A percentile compares a stretch with the other conserved stretches of the same genome.
Conservation (phyloP, 2,113 vertebrate species). For the Xenopus laevis region DNA sequence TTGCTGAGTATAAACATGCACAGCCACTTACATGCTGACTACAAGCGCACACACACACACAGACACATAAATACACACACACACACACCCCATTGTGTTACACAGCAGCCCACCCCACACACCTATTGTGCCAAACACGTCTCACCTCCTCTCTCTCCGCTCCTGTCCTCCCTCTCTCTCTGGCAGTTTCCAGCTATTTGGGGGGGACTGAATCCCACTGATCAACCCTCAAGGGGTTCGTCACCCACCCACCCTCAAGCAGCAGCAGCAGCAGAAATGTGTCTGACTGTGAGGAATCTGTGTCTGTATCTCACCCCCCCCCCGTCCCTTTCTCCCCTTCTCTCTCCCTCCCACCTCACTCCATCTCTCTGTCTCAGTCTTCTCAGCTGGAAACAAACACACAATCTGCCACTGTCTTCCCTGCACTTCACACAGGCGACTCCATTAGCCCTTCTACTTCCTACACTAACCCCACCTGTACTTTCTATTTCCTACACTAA, state of each 20-base stretch:
- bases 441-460: no score
- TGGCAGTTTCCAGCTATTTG: background rate
- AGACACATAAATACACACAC: no score
- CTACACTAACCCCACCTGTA: no score
- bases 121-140: background rate
- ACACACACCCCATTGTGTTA: no score
- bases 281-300: conserved; percentile 27
- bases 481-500: no score
- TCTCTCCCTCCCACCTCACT: conserved; percentile 6
- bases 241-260: conserved; percentile 15
- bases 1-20: background rate
- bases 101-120: no score
- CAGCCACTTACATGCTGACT: no score
- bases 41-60: background rate
- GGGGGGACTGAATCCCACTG: conserved; percentile 1
- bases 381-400: background rate
- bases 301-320: background rate
- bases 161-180: conserved; percentile 21
- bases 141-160: conserved; percentile 34
- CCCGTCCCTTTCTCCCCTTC: background rate
- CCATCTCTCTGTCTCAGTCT: background rate
- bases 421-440: background rate
- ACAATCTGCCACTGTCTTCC: background rate
- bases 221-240: conserved; percentile 4
- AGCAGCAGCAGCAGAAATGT: conserved; percentile 16